Base-by-base conservation (phyloP, 2,888 invertebrate species). In the Melinaea menophilus region DNA sequence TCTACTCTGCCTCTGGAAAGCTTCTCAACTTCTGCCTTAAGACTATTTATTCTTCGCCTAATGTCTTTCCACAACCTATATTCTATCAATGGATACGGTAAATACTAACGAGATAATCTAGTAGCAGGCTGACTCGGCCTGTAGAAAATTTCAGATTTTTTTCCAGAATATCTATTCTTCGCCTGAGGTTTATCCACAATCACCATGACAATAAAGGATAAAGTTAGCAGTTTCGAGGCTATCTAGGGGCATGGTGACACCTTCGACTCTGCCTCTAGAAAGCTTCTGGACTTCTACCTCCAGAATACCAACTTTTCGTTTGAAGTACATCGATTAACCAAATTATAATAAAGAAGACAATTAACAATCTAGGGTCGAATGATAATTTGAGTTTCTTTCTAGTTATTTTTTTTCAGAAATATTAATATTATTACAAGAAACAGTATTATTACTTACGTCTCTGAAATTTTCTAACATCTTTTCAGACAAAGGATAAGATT, bases 141-240 rank as follows among this genome's bases (percentile, higher is more conserved):
- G 22, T 22, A 22, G 22, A 22, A 22, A 22, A 1, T 22, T 22
- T 22, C 22, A 22, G 22, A 22, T 22, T 22, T 22, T 22, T 22
- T 22, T 22, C 22, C 22, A 22, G 22, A 22, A 22, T 22, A 22
- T 22, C 22, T 22, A 22, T 22, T 22, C 22, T 22, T 22, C 22
- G 13, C 22, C 37, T 13, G 5, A 45, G 5, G 12, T n/a, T 1
- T 4, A n/a, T 47, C 4, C 5, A 47, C 9, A 47, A n/a, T 47
- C 7, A 4, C 4, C 4, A 37, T 37, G 4, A 7, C 7, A 37
- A 37, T 37, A 48, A 13, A 2, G 5, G 33, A 33, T 46, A 55
- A 48, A 48, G 55, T 47, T 48, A 47, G 63, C 47, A 59, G 62
- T 63, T 31, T 22, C 47, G 59, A 63, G 62, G 55, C 58, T 63